A percentile compares a stretch with the other conserved stretches of the same genome.
These are phyloP conservation scores for Drosophila burlai DNA, from an alignment of 1,140 invertebrate genomes.

Conservation along the genomic window DNA sequence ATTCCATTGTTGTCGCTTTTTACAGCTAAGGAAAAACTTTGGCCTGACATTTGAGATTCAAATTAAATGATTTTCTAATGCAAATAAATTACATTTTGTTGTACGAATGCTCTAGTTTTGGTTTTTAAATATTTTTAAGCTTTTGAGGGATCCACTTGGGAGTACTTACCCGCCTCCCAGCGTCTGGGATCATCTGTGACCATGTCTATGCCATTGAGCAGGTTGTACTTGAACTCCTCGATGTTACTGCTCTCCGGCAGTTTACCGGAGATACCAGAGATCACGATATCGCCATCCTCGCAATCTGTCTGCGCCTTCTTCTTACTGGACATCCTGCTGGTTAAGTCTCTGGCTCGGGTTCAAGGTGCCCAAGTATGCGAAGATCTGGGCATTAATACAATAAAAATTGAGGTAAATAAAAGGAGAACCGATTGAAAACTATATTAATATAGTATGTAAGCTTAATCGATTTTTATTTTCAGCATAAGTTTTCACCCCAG, in stretches of 20 bases:
- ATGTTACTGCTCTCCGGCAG: conserved; percentile 95
- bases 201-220: conserved; percentile 94
- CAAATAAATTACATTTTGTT: neutral
- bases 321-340: conserved; percentile 53
- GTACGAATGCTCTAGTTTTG: neutral
- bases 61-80: neutral
- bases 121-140: neutral
- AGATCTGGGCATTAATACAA: neutral
- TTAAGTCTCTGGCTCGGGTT: conserved; percentile 32
- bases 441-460: too few relatives aligned
- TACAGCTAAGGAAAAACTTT: neutral
- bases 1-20: neutral
- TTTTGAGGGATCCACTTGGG: too few relatives aligned
- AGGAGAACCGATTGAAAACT: neutral
- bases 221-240: conserved; percentile 94
- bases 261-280: conserved; percentile 95
- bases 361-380: conserved; percentile 5
- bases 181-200: conserved; percentile 94
- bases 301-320: conserved; percentile 40
- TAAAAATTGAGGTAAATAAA: neutral
- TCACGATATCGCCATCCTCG: conserved; percentile 90
- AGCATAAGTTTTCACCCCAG: neutral
- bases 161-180: conserved; percentile 88
- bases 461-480: neutral
- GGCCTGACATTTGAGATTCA: neutral